Base-by-base conservation (phyloP, 2,888 invertebrate genomes). In the Cordylochernes scorpioides region DNA sequence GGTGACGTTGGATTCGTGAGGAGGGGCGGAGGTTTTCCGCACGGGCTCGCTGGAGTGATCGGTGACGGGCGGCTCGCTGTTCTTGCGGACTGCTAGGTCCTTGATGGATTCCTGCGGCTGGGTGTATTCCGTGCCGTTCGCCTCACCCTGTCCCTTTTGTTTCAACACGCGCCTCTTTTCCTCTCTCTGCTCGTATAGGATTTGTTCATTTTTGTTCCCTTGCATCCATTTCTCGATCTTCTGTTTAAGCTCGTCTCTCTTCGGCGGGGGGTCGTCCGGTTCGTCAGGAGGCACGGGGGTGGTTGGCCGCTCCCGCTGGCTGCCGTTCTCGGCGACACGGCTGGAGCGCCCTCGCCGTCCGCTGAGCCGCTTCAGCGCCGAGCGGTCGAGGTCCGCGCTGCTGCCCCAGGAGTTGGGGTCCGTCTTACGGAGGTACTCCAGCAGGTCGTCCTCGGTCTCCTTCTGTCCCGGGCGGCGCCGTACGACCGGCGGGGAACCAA, bases 141-240 rank as follows among this genome's bases (percentile, higher is more conserved):
- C 35, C 14, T 24, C 21, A 17, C 33, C 31, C 27, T 33, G 31
- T 6, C 35, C 29, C 16, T 25, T 33, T 12, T 15, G 27, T 10
- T 31, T 28, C 25, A 32, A 34, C 3, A 24, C 6, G 9, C 28
- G 30, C 8, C 34, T 27, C 24, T 30, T 34, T 4, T 37, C 37
- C 10, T 27, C 28, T 7, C 35, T 19, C 24, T 35, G 35, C 24
- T 31, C 35, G 15, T 41, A 38, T 28, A 33, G 27, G 45, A 65
- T 65, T 50, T 73, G 75, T 48, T 68, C 73, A 47, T 67, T 68
- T 49, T 75, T 75, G 56, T 74, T 77, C 33, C 75, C 74, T 42
- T 75, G 68, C 38, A 82, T 57, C 82, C 82, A 82, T 5, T 74
- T 74, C 53, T 82, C 78, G 46, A 82, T 80, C 52, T 80, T 78